Evolutionary conservation across 2,797 vertebrate genomes (phyloP).

Genomic region (Paramormyrops hopkinsi): DNA sequence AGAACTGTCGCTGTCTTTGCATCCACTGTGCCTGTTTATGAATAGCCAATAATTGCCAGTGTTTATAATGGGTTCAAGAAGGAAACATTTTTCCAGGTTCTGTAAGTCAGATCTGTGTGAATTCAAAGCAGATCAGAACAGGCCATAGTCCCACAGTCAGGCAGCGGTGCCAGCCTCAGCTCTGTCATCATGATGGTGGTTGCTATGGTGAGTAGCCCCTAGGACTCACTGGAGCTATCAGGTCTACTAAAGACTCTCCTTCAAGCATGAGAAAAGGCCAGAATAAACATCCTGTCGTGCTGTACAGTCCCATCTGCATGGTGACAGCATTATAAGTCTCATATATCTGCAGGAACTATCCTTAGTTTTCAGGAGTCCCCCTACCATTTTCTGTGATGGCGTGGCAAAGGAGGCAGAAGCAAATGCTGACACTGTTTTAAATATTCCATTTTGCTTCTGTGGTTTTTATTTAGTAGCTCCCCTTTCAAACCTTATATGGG

Average conservation of each 20-base stretch:
- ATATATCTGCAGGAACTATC: background rate
- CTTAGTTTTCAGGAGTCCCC: background rate
- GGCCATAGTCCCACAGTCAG: background rate
- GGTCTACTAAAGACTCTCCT: background rate
- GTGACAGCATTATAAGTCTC: background rate
- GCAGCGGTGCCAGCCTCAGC: background rate
- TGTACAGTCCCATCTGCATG: background rate
- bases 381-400: background rate
- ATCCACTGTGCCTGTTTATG: background rate
- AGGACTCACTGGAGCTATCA: background rate
- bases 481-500: background rate
- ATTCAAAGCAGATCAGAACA: background rate
- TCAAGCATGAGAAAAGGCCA: background rate
- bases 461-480: background rate
- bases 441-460: background rate
- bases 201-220: background rate
- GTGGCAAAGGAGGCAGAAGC: background rate
- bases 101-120: background rate
- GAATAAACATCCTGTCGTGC: background rate
- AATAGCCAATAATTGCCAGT: background rate
- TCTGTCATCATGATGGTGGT: background rate
- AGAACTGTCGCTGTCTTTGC: background rate
- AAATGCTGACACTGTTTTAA: background rate
- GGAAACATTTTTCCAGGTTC: background rate
- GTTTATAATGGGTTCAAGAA: background rate